Conservation (phyloP, 1,140 invertebrate species). For the Zaprionus inermis region DNA sequence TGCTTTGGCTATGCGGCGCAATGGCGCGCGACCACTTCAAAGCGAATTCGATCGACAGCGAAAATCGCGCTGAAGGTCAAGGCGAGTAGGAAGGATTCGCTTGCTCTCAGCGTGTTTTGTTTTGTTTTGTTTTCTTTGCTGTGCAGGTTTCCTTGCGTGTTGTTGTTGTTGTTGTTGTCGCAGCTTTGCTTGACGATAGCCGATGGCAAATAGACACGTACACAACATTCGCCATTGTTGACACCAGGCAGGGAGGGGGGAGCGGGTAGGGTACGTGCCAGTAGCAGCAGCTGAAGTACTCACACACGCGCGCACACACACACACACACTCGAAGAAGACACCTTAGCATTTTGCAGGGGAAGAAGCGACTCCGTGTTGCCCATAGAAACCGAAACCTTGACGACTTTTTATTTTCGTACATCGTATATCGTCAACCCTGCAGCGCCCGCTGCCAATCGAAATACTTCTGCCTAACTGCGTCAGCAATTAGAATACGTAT, state of each 20-base stretch:
- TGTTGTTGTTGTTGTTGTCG: neutral
- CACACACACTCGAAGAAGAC: conserved; percentile 12
- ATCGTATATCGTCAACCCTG: no score
- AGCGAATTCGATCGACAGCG: neutral
- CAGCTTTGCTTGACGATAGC: neutral
- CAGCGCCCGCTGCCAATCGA: no score
- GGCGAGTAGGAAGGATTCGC: neutral
- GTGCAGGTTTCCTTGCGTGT: neutral
- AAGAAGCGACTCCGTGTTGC: neutral
- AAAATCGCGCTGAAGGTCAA: neutral
- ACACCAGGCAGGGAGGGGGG: neutral
- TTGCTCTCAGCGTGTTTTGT: neutral
- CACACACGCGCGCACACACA: neutral
- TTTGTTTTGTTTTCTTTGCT: neutral
- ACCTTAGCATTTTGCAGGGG: conserved; percentile 14
- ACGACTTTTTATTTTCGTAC: neutral
- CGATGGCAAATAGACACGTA: conserved; percentile 37
- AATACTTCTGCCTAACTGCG: conserved; percentile 4
- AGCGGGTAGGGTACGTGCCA: conserved; percentile 15
- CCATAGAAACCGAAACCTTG: conserved; percentile 26
- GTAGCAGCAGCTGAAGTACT: neutral
- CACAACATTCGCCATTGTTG: conserved; percentile 19
- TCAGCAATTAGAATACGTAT: conserved; percentile 33
- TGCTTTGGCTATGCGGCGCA: no score
- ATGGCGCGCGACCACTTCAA: neutral